Percentiles rank a stretch among this genome's conserved stretches.
Conservation (phyloP, 2,797 vertebrate species). For the Alfaro cultratus region DNA sequence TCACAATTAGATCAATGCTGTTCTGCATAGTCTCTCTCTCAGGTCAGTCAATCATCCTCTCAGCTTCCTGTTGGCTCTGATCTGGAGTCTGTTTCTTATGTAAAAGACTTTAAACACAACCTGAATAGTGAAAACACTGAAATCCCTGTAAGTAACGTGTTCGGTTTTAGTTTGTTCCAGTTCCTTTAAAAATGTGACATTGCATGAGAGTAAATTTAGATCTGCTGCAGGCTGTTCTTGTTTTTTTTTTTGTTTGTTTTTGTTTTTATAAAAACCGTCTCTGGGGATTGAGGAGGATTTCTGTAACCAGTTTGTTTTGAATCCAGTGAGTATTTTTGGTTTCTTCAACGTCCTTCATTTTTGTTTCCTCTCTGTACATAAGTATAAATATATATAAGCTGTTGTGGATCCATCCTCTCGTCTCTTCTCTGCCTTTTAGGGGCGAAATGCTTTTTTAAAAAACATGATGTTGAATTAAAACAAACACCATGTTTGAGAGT, state of each 20-base stretch:
- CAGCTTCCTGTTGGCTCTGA: conserved; percentile 19
- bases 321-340: conserved; percentile 42
- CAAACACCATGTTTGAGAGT: conserved; percentile 70
- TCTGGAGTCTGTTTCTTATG: conserved; percentile 29
- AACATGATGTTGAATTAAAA: conserved; percentile 56
- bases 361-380: conserved; percentile 59
- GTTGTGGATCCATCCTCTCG: conserved; percentile 69
- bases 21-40: conserved; percentile 70
- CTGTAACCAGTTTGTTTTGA: conserved; percentile 47
- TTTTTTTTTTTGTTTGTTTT: not conserved
- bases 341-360: conserved; percentile 47
- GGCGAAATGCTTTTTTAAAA: conserved; percentile 67
- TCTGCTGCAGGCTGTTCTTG: conserved; percentile 38
- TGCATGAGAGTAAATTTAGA: conserved; percentile 33
- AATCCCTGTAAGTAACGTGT: conserved; percentile 14
- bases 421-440: conserved; percentile 75
- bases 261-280: conserved; percentile 16
- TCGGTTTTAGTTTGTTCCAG: conserved; percentile 15
- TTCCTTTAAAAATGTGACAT: conserved; percentile 34
- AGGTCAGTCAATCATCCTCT: conserved; percentile 66
- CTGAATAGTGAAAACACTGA: conserved; percentile 12
- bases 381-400: conserved; percentile 56
- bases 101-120: conserved; percentile 18
- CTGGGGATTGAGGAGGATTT: conserved; percentile 17
- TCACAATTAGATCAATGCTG: conserved; percentile 39